Conservation (phyloP, 2,113 vertebrate species). For the Colinus virginianus region DNA sequence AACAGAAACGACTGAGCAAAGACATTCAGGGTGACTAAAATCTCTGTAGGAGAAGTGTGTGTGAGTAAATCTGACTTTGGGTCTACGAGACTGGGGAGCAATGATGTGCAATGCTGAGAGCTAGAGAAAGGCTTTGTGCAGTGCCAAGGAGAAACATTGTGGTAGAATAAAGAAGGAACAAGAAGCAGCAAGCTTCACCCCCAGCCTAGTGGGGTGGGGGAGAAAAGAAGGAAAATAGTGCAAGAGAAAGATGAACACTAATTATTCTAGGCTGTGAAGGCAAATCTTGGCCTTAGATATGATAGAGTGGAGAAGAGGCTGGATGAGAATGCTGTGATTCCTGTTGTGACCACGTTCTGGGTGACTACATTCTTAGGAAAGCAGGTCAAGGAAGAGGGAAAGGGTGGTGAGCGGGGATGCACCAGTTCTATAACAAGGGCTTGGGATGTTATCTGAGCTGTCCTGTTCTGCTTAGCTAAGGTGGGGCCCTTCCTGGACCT, state of each 20-base stretch:
- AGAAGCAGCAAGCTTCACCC: not conserved
- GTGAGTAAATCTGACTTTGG: not conserved
- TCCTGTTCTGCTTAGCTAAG: not conserved
- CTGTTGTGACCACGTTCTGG: not conserved
- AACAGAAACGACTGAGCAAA: not conserved
- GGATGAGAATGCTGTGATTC: not conserved
- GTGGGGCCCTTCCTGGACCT: not conserved
- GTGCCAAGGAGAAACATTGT: not conserved
- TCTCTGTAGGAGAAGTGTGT: not conserved
- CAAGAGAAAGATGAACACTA: accelerated
- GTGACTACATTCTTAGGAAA: not conserved
- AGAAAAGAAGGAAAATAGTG: not conserved
- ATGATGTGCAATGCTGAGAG: not conserved
- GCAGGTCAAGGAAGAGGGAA: not conserved
- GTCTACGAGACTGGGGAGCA: not conserved
- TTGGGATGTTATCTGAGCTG: not conserved
- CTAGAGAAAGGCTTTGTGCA: not conserved
- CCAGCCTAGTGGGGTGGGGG: not conserved
- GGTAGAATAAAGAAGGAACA: not conserved
- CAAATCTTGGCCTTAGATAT: not conserved
- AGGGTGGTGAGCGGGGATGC: not conserved
- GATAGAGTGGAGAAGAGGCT: not conserved
- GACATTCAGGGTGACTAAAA: not conserved
- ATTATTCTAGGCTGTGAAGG: not conserved
- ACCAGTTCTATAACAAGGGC: not conserved